These are phyloP conservation scores for Microcebus tavaratra DNA, from an alignment of 2,113 vertebrate genomes.

Conservation along the genomic window DNA sequence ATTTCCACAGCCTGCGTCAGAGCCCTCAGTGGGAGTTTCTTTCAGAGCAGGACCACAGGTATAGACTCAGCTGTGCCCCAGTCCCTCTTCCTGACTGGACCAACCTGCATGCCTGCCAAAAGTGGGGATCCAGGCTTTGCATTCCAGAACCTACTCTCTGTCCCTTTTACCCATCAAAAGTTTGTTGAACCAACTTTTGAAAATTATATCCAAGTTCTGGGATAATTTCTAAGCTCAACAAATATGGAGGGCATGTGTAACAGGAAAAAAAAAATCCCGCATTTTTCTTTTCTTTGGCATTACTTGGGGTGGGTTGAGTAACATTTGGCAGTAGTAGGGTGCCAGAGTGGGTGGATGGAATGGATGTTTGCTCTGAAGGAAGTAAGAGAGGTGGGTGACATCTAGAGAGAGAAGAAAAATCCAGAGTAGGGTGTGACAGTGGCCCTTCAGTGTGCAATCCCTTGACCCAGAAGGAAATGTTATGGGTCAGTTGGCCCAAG, in stretches of 20 bases:
- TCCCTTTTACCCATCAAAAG: background rate
- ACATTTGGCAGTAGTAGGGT: background rate
- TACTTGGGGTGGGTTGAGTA: background rate
- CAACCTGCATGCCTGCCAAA: background rate
- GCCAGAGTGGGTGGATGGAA: background rate
- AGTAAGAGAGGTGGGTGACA: background rate
- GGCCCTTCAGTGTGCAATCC: background rate
- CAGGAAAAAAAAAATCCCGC: background rate
- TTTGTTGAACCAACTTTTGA: background rate
- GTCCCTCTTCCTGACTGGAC: background rate
- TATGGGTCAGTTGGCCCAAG: background rate
- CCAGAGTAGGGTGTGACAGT: background rate
- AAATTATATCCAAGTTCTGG: constrained; percentile 11
- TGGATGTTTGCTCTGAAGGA: background rate
- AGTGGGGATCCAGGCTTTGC: background rate
- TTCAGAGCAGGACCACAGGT: accelerated
- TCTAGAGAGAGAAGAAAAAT: background rate
- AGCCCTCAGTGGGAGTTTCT: background rate
- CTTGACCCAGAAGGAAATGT: background rate
- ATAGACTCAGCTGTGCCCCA: background rate
- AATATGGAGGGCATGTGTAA: background rate
- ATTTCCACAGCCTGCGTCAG: background rate
- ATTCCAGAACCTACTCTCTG: background rate
- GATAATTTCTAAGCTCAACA: background rate
- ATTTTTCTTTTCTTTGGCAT: background rate